Conservation (phyloP, 2,113 vertebrate genomes). For the Percopsis transmontana region DNA sequence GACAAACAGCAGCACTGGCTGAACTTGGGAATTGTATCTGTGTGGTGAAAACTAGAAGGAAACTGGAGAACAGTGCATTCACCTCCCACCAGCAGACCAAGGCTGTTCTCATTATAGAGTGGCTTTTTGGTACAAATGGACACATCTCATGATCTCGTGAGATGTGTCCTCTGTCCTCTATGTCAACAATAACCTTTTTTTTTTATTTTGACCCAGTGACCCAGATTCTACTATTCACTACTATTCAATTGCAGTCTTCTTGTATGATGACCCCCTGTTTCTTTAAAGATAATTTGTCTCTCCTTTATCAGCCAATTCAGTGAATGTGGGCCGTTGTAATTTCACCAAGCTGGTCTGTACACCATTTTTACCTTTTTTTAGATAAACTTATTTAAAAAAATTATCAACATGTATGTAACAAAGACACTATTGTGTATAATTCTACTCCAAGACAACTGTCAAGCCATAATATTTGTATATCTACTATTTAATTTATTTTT, state of each 20-base stretch:
- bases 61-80: not conserved
- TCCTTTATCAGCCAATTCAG: no score
- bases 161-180: not conserved
- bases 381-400: no score
- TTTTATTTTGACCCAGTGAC: not conserved
- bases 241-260: not conserved
- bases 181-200: constrained; percentile 8
- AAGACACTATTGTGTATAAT: no score
- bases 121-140: not conserved
- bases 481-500: no score
- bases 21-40: constrained; percentile 11
- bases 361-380: no score
- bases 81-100: not conserved
- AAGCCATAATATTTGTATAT: no score
- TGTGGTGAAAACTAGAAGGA: not conserved
- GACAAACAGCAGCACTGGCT: not conserved
- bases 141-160: not conserved
- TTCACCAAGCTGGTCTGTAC: no score
- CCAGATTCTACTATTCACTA: not conserved
- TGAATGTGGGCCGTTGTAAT: no score
- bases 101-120: not conserved
- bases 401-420: no score
- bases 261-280: not conserved
- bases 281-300: not conserved
- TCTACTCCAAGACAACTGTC: no score